Conservation (phyloP, 2,888 invertebrate species). For the Cephus runcator region DNA sequence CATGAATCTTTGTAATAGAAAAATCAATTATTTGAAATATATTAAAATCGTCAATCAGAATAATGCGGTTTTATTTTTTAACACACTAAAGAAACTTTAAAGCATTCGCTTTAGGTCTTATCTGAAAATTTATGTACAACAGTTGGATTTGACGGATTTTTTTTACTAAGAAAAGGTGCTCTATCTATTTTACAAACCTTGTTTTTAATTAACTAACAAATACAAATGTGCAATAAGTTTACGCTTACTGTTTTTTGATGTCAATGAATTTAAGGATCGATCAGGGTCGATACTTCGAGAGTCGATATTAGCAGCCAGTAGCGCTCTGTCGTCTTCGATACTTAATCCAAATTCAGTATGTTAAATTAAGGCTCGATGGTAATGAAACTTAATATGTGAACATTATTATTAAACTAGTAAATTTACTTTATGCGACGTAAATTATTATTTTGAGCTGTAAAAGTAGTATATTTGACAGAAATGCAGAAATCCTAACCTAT, state of each 20-base stretch:
- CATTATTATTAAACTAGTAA: not conserved
- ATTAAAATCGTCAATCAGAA: not conserved
- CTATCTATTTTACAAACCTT: not conserved
- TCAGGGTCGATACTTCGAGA: slow-evolving; percentile 9
- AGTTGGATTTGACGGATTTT: not conserved
- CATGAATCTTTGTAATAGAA: not conserved
- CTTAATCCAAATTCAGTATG: slow-evolving; percentile 23
- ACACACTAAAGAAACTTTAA: not conserved
- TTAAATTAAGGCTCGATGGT: slow-evolving; percentile 16
- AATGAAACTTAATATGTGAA: slow-evolving; percentile 12
- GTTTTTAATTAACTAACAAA: not conserved
- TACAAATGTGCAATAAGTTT: not conserved
- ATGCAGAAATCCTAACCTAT: not conserved
- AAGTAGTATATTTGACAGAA: not conserved
- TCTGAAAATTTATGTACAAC: not conserved
- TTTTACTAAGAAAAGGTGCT: not conserved
- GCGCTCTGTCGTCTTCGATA: slow-evolving; percentile 14
- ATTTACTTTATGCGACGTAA: not conserved
- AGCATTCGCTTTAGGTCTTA: not conserved
- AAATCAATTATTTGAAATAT: not conserved
- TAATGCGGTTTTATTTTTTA: not conserved
- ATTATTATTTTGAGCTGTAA: not conserved
- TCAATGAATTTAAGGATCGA: not conserved
- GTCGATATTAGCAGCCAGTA: not conserved
- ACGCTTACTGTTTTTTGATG: not conserved